Percentiles rank a stretch among this genome's conserved stretches.
Evolutionary conservation across 2,113 vertebrate genomes (phyloP).

Genomic region (Corydoras maculifer): DNA sequence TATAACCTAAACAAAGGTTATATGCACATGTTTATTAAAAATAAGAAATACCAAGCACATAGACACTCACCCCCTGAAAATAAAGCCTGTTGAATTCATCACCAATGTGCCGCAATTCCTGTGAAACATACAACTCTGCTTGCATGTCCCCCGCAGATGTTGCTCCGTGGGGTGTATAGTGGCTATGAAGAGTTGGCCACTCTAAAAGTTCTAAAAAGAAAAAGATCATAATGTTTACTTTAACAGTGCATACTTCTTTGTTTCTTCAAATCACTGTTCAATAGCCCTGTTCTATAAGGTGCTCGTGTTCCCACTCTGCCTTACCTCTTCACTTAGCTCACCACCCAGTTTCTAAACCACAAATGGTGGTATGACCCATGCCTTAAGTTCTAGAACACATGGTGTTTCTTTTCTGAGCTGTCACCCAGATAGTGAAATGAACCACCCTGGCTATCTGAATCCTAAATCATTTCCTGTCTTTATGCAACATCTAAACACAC

Average conservation of each 20-base stretch:
- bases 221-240: not conserved
- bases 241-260: not conserved
- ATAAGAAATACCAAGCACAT: not conserved
- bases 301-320: too few species aligned
- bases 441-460: too few species aligned
- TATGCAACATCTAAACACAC: too few species aligned
- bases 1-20: not conserved
- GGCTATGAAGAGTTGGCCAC: slow-evolving; percentile 26
- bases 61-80: slow-evolving; percentile 50
- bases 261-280: not conserved
- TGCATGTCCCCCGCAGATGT: slow-evolving; percentile 62
- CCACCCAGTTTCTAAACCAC: too few species aligned
- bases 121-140: slow-evolving; percentile 72
- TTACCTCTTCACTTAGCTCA: too few species aligned
- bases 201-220: slow-evolving; percentile 32
- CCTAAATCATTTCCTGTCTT: too few species aligned
- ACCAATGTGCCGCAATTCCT: slow-evolving; percentile 78
- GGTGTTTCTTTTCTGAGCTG: too few species aligned
- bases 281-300: not conserved
- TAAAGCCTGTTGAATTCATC: slow-evolving; percentile 75
- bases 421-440: too few species aligned
- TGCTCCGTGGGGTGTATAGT: slow-evolving; percentile 48
- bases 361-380: too few species aligned
- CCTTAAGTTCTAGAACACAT: too few species aligned
- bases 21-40: not conserved